Evolutionary conservation across 2,888 invertebrate species (phyloP).

Genomic region (Scotopteryx bipunctaria): DNA sequence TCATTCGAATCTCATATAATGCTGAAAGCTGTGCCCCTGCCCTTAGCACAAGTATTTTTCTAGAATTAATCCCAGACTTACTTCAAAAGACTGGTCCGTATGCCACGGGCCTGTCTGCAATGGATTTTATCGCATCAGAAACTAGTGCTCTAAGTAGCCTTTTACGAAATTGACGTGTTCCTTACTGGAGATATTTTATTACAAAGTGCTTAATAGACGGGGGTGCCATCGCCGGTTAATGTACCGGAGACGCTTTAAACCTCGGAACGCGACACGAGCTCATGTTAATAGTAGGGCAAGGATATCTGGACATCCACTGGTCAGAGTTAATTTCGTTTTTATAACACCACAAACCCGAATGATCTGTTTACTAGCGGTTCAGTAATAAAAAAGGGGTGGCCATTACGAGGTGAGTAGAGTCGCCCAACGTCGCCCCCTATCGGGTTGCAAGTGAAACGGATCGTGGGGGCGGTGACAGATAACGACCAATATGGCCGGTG

Average conservation of each 20-base stretch:
- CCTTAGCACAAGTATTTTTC: constrained; percentile 1
- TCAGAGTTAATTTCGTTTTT: constrained; percentile 82
- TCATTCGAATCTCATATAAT: constrained; percentile 1
- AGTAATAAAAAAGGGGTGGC: constrained; percentile 82
- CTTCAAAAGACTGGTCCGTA: no score
- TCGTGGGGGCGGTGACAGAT: constrained; percentile 78
- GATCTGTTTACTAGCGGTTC: constrained; percentile 84
- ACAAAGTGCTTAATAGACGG: constrained; percentile 41
- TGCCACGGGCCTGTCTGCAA: neutral
- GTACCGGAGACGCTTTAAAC: constrained; percentile 57
- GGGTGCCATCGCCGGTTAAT: constrained; percentile 47
- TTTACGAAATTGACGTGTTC: constrained; percentile 8
- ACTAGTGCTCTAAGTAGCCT: neutral
- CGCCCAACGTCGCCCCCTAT: constrained; percentile 78
- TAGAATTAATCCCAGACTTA: no score
- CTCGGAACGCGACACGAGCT: constrained; percentile 63
- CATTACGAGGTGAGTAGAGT: constrained; percentile 75
- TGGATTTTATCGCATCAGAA: neutral
- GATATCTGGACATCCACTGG: constrained; percentile 76
- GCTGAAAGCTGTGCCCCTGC: neutral
- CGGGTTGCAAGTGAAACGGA: constrained; percentile 81
- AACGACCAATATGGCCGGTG: constrained; percentile 76
- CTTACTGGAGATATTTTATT: constrained; percentile 40
- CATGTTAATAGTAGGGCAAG: constrained; percentile 70
- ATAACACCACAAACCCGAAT: constrained; percentile 83